Evolutionary conservation across 2,797 vertebrate genomes (phyloP), one percentile per base, ranked within the genome.

Genomic region (Furcifer pardalis): DNA sequence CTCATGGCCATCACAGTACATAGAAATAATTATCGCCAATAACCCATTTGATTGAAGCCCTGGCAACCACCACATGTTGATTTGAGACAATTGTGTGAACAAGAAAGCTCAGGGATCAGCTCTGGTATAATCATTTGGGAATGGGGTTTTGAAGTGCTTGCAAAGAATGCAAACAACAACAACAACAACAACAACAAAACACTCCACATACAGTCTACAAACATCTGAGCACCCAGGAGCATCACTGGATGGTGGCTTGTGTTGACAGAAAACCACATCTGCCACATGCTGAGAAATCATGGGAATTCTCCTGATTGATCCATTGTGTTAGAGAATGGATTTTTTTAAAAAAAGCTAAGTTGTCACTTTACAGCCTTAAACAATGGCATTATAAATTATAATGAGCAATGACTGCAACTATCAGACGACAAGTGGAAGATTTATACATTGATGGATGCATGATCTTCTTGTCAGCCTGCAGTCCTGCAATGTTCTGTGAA

Each of bases 401-500:
- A 79, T 5, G 21, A 2, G 21, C 21, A 49, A 42, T 37, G 32
- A 42, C 76, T 35, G 25, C 37, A 46, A 35, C 44, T 56, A n/a
- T 0, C 0, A 72, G 21, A 0, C 0, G 21, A 0, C 0, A 17
- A 60, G 30, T 9, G 32, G 56, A 49, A 35, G 49, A 71, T 60
- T 27, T 27, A 10, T n/a, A 66, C 2, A 66, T 2, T 25, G 62
- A 15, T 46, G 1, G 0, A 0, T 8, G 30, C 10, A 60, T 25
- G 49, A 35, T 4, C 32, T 1, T 35, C 60, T 25, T 35, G 63
- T 42, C 63, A 72, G 76, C 27, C 1, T 46, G 0, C 68, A 75
- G 35, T 25, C 52, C 65, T 84, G 66, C 1, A 13, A 37, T n/a
- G 12, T 21, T 21, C 49, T 59, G 32, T 40, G 27, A 81, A 35